A percentile compares a stretch with the other conserved stretches of the same genome.
Conservation (phyloP, 2,113 vertebrate species). For the Cyanoderma ruficeps region DNA sequence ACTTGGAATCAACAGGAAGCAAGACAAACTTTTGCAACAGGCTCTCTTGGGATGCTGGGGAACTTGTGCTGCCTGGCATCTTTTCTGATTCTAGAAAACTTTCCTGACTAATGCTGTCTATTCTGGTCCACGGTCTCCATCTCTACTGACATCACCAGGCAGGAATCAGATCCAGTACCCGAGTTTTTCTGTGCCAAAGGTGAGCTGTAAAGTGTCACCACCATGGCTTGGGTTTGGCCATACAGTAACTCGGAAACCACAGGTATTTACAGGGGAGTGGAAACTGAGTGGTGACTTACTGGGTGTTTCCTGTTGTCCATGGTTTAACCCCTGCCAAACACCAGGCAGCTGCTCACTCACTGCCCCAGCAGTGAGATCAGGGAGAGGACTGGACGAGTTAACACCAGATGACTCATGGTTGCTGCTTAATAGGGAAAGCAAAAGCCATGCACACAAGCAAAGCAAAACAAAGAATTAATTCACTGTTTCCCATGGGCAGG, state of each 20-base stretch:
- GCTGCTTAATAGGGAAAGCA: not conserved
- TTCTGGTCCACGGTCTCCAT: not conserved
- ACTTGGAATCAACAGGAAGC: not conserved
- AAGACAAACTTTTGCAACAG: not conserved
- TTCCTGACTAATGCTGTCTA: not conserved
- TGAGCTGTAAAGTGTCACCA: not conserved
- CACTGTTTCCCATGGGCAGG: not conserved
- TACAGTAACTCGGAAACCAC: accelerated
- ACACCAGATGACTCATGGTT: not conserved
- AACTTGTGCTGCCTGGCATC: not conserved
- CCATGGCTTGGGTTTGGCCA: accelerated
- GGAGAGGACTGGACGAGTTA: not conserved
- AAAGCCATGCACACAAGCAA: accelerated
- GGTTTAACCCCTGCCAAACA: not conserved
- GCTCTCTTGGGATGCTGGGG: not conserved
- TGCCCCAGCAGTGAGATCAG: not conserved
- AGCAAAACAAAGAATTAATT: not conserved
- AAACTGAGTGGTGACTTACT: not conserved
- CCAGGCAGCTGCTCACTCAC: not conserved
- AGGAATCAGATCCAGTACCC: not conserved
- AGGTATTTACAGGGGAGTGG: accelerated
- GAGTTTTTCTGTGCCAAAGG: not conserved
- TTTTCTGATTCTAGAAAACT: not conserved
- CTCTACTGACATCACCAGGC: not conserved
- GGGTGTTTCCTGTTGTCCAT: not conserved